Conservation (phyloP, 2,797 vertebrate species). For the Labeo calbasu region DNA sequence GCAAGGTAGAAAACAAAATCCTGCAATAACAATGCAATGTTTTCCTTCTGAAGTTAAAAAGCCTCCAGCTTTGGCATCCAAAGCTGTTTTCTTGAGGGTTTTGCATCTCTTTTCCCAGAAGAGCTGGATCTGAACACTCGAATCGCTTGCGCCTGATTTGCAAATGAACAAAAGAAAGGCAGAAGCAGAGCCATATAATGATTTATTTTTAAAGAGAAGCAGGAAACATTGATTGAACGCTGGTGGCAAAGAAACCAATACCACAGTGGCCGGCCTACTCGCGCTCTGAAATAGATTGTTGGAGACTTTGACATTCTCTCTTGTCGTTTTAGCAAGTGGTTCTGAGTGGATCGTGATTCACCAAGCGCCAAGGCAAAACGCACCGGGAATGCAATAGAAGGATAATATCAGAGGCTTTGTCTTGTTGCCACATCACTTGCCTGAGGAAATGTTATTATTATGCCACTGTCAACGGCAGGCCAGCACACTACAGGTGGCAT, state of each 20-base stretch:
- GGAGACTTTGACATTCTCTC: conserved; percentile 28
- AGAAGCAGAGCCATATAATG: conserved; percentile 20
- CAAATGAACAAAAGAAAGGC: conserved; percentile 35
- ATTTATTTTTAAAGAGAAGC: conserved; percentile 42
- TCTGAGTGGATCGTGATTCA: conserved; percentile 38
- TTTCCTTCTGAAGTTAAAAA: conserved; percentile 23
- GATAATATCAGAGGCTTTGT: conserved; percentile 36
- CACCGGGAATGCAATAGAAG: conserved; percentile 11
- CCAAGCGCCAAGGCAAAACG: conserved; percentile 7
- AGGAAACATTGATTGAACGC: conserved; percentile 40
- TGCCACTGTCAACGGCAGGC: not conserved
- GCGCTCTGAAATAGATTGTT: conserved; percentile 26
- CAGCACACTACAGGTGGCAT: conserved; percentile 32
- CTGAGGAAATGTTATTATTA: conserved; percentile 21
- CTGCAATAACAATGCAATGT: conserved; percentile 34
- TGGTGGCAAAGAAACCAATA: conserved; percentile 45
- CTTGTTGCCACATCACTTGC: conserved; percentile 40
- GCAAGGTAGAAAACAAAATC: conserved; percentile 10
- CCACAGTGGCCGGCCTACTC: not conserved
- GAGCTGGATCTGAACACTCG: conserved; percentile 26
- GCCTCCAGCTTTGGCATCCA: conserved; percentile 16
- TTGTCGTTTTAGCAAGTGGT: conserved; percentile 27
- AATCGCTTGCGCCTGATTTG: conserved; percentile 33
- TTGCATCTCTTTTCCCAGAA: conserved; percentile 22
- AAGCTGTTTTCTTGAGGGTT: conserved; percentile 18